phyloP scores from a whole-genome alignment of 2,113 vertebrate species.

The Tupaia chinensis region DNA sequence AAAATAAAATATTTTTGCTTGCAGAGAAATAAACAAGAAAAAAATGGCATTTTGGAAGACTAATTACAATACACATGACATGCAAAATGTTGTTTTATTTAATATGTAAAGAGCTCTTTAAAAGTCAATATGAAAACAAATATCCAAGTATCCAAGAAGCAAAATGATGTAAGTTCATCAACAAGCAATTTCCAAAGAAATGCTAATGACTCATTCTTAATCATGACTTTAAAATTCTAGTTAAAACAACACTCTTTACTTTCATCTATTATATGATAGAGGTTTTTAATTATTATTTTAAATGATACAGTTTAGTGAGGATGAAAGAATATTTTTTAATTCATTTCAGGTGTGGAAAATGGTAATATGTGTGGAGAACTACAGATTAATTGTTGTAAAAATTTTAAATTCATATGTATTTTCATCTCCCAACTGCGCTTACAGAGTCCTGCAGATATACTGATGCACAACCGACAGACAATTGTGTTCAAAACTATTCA shows the following conservation, averaged over 20 bases:
- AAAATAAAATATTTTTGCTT: background rate
- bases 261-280: background rate
- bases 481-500: background rate
- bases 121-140: conserved; percentile 13
- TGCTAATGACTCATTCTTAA: background rate
- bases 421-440: background rate
- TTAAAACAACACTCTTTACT: background rate
- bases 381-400: background rate
- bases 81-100: conserved; percentile 9
- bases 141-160: background rate
- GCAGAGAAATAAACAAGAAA: background rate
- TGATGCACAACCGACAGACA: background rate
- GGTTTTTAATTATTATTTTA: background rate
- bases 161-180: background rate
- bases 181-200: conserved; percentile 20
- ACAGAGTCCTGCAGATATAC: background rate
- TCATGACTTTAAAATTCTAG: conserved; percentile 32
- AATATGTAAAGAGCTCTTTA: background rate
- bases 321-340: background rate
- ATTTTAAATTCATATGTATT: background rate
- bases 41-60: background rate
- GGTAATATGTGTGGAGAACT: background rate
- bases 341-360: background rate
- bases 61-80: background rate
- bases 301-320: background rate